Conservation (phyloP, 2,888 invertebrate species). For the Cephus nigrinus region DNA sequence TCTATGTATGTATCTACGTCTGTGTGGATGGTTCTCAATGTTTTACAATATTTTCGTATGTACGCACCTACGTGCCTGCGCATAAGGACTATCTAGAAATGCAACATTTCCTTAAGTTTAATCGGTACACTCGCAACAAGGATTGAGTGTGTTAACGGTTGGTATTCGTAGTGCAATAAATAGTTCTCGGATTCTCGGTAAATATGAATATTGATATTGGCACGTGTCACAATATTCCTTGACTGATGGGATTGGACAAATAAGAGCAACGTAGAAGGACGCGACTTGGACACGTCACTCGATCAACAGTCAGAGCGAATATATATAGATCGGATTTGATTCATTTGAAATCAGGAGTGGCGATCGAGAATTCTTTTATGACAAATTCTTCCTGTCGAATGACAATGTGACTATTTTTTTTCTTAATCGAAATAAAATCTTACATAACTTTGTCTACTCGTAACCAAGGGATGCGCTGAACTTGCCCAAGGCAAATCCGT, state of each 20-base stretch:
- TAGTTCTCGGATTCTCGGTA: background rate
- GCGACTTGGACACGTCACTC: background rate
- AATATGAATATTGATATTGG: background rate
- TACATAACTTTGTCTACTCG: background rate
- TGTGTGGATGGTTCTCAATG: background rate
- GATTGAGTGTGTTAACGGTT: background rate
- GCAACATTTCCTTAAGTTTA: slow-evolving; percentile 28
- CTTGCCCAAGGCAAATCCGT: background rate
- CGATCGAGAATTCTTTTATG: background rate
- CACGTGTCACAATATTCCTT: background rate
- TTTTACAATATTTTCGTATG: slow-evolving; percentile 19
- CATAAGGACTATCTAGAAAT: slow-evolving; percentile 28
- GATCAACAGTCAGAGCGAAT: too few species aligned
- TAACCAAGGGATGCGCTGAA: background rate
- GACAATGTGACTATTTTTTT: background rate
- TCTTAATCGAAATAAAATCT: background rate
- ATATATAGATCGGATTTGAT: background rate
- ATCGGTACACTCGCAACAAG: background rate
- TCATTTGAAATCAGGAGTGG: background rate
- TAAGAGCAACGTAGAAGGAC: background rate
- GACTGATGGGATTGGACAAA: background rate
- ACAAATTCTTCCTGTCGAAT: too few species aligned
- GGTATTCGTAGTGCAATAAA: background rate
- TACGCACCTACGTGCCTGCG: background rate
- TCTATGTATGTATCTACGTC: background rate